phyloP scores from a whole-genome alignment of 2,113 vertebrate genomes.

The Poeciliopsis occidentalis region DNA sequence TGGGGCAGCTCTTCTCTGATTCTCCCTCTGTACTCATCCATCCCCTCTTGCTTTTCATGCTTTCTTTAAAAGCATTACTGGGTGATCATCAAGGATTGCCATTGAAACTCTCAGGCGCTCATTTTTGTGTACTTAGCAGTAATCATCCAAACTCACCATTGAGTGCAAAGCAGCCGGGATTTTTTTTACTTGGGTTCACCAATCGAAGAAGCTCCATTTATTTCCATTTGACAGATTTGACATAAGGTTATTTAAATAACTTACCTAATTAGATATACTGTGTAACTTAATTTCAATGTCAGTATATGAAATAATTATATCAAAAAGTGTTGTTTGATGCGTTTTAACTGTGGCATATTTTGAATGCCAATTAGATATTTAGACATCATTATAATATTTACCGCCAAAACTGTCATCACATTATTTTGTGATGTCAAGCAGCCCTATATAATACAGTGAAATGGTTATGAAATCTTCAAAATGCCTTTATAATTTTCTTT shows the following conservation, averaged over 20 bases:
- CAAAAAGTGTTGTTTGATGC: neutral
- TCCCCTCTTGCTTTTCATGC: slow-evolving; percentile 44
- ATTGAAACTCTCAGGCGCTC: slow-evolving; percentile 65
- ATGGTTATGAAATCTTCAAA: too few species aligned
- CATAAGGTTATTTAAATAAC: neutral
- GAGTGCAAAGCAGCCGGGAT: slow-evolving; percentile 11
- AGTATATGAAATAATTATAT: neutral
- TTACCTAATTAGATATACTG: neutral
- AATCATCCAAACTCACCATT: slow-evolving; percentile 56
- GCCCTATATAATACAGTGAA: too few species aligned
- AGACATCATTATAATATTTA: neutral
- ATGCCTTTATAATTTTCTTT: too few species aligned
- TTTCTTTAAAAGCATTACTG: slow-evolving; percentile 76
- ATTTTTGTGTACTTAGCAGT: slow-evolving; percentile 70
- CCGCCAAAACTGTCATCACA: too few species aligned
- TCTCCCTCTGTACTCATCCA: slow-evolving; percentile 47
- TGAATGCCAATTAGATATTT: neutral
- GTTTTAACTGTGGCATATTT: neutral
- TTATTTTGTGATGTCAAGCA: too few species aligned
- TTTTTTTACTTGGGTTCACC: slow-evolving; percentile 9
- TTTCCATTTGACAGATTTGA: slow-evolving; percentile 2
- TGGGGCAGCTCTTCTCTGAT: slow-evolving; percentile 54
- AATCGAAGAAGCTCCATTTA: slow-evolving; percentile 17
- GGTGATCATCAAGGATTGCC: slow-evolving; percentile 73
- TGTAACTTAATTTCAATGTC: neutral